Evolutionary conservation across 2,797 vertebrate species (phyloP).

Genomic region (Coluber constrictor): DNA sequence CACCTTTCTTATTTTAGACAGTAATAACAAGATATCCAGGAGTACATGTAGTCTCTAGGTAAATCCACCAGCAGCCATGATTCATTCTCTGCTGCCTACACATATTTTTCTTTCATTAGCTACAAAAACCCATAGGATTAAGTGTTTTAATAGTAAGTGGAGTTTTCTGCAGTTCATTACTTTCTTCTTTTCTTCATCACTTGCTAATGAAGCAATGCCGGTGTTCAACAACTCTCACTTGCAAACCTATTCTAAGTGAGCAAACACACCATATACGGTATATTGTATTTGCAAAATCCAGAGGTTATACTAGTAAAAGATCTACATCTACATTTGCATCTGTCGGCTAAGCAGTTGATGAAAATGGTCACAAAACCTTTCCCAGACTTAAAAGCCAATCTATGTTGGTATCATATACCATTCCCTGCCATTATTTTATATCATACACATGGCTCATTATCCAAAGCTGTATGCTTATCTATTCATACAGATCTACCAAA

Average conservation of each 20-base stretch:
- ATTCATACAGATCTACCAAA: background rate
- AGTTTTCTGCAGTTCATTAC: slow-evolving; percentile 9
- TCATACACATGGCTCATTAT: background rate
- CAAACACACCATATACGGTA: background rate
- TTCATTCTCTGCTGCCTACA: slow-evolving; percentile 26
- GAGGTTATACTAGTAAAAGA: background rate
- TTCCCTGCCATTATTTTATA: background rate
- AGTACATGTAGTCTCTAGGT: background rate
- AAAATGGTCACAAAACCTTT: background rate
- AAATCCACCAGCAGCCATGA: background rate
- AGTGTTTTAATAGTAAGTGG: slow-evolving; percentile 10
- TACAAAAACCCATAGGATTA: slow-evolving; percentile 3
- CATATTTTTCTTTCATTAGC: background rate
- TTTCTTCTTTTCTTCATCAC: background rate
- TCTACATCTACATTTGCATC: background rate
- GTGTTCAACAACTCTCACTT: background rate
- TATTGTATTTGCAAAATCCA: background rate
- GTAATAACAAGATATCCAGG: background rate
- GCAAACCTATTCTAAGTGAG: background rate
- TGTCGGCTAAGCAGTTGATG: background rate
- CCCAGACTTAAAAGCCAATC: background rate
- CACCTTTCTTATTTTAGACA: slow-evolving; percentile 15
- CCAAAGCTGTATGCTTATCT: background rate
- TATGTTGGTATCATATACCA: background rate
- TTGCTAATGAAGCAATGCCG: background rate